Conservation (phyloP, 2,113 vertebrate genomes). For the Fregetta grallaria region DNA sequence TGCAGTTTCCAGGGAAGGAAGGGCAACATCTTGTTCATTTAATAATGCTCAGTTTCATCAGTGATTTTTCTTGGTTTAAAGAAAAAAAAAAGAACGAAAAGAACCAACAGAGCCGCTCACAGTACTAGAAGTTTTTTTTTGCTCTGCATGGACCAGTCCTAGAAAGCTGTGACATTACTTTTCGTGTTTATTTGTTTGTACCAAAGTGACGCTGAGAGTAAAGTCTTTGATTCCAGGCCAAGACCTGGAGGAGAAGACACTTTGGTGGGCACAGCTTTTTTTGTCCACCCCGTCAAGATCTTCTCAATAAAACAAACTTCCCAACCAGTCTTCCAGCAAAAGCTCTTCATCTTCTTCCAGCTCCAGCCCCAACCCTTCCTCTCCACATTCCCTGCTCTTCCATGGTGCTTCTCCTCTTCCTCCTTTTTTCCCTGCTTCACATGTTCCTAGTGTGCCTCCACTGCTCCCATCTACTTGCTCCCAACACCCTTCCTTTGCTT, state of each 20-base stretch:
- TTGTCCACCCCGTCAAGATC: neutral
- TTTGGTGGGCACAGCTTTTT: neutral
- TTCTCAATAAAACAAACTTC: neutral
- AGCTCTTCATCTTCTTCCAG: neutral
- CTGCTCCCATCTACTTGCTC: neutral
- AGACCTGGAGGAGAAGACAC: neutral
- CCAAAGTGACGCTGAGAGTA: neutral
- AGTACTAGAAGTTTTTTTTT: rapidly evolving
- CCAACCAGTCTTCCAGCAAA: neutral
- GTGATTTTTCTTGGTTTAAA: neutral
- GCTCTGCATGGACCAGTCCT: neutral
- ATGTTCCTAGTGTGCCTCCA: neutral
- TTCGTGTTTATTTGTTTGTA: neutral
- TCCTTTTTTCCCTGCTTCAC: neutral
- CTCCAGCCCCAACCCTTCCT: neutral
- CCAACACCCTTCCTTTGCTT: neutral
- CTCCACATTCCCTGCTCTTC: neutral
- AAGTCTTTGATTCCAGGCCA: neutral
- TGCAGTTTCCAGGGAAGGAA: neutral
- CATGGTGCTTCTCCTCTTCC: neutral
- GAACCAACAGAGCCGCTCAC: neutral
- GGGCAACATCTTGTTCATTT: neutral
- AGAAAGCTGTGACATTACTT: neutral
- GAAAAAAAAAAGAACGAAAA: neutral
- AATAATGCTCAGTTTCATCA: neutral